phyloP scores from a whole-genome alignment of 2,797 vertebrate genomes.

The Siniperca obscura region DNA sequence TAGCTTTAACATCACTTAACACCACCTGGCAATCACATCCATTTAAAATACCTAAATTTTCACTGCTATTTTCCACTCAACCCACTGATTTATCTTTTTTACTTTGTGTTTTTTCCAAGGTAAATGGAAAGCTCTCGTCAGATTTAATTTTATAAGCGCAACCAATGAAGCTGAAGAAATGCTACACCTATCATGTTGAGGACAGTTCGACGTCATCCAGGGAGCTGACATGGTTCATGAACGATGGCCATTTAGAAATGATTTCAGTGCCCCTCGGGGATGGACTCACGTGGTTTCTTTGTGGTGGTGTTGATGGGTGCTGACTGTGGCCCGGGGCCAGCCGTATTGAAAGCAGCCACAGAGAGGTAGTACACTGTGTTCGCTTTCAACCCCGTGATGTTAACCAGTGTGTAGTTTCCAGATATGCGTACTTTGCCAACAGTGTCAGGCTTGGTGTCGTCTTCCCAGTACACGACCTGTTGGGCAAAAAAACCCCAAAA shows the following conservation, averaged over 20 bases:
- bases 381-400: conserved; percentile 89
- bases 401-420: conserved; percentile 90
- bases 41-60: conserved; percentile 17
- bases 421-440: conserved; percentile 90
- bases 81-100: neutral
- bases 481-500: neutral
- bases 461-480: conserved; percentile 94
- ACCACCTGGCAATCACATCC: neutral
- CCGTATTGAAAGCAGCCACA: conserved; percentile 94
- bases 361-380: conserved; percentile 90
- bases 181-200: conserved; percentile 30
- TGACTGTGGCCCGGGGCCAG: conserved; percentile 91
- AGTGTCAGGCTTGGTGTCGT: conserved; percentile 91
- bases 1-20: neutral
- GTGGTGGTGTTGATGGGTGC: conserved; percentile 92
- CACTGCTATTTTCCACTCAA: conserved; percentile 8
- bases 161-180: conserved; percentile 30
- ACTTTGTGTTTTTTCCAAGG: neutral
- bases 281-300: conserved; percentile 92
- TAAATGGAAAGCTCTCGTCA: conserved; percentile 39
- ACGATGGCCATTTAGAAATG: conserved; percentile 20
- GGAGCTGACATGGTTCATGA: conserved; percentile 14
- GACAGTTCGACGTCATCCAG: neutral
- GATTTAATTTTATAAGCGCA: conserved; percentile 19
- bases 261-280: conserved; percentile 20